A percentile compares a stretch with the other conserved stretches of the same genome.
phyloP scores from a whole-genome alignment of 1,140 invertebrate genomes.

The Ceratosolen fusciceps region DNA sequence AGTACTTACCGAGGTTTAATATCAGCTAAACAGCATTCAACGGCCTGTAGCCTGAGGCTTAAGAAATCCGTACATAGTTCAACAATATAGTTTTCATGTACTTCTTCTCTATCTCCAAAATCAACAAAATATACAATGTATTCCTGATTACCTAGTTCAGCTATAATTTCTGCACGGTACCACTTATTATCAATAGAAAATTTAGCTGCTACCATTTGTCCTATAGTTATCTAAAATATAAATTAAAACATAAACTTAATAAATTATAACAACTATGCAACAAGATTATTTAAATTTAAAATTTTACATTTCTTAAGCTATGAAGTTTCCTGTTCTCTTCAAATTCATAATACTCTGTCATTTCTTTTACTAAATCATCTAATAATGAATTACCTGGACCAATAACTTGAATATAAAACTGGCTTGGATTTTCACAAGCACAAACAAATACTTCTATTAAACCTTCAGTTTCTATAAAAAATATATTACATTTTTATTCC shows the following conservation, averaged over 20 bases:
- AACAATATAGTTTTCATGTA: slow-evolving; percentile 75
- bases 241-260: slow-evolving; percentile 24
- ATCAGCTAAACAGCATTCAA: slow-evolving; percentile 84
- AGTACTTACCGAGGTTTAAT: slow-evolving; percentile 74
- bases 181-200: slow-evolving; percentile 83
- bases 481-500: slow-evolving; percentile 20
- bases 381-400: slow-evolving; percentile 79
- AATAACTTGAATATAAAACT: slow-evolving; percentile 88
- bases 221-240: slow-evolving; percentile 73
- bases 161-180: slow-evolving; percentile 76
- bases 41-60: slow-evolving; percentile 81
- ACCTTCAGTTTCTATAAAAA: slow-evolving; percentile 66
- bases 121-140: slow-evolving; percentile 84
- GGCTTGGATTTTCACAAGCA: slow-evolving; percentile 81
- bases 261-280: slow-evolving; percentile 32
- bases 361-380: slow-evolving; percentile 81
- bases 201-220: slow-evolving; percentile 84
- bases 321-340: slow-evolving; percentile 76
- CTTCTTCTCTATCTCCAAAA: slow-evolving; percentile 82
- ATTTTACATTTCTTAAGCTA: slow-evolving; percentile 65
- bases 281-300: slow-evolving; percentile 34
- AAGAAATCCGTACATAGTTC: slow-evolving; percentile 83
- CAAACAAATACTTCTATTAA: slow-evolving; percentile 86
- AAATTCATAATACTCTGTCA: slow-evolving; percentile 83
- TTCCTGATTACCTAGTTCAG: slow-evolving; percentile 63